Evolutionary conservation across 2,888 invertebrate species (phyloP).

Genomic region (Dynastes tityus): DNA sequence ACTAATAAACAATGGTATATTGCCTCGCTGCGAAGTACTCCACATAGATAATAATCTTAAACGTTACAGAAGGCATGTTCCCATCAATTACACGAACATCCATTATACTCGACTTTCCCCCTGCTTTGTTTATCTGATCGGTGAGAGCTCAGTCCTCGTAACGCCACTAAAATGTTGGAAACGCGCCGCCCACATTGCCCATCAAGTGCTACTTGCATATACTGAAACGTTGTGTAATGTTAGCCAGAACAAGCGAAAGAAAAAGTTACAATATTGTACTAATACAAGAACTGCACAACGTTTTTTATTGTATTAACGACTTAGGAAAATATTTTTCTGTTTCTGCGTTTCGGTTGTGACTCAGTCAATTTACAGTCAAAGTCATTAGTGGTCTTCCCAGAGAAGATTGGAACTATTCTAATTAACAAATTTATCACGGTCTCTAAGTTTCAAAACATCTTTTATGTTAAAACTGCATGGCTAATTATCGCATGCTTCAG

Average conservation of each 20-base stretch:
- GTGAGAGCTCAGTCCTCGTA: slow-evolving; percentile 7
- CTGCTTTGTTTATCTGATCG: slow-evolving; percentile 36
- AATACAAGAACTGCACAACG: too few species aligned
- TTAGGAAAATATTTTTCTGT: too few species aligned
- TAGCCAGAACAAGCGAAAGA: slow-evolving; percentile 12
- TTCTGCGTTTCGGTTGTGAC: too few species aligned
- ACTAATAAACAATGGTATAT: slow-evolving; percentile 40
- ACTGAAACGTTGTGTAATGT: slow-evolving; percentile 17
- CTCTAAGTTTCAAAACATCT: too few species aligned
- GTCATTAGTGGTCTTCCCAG: too few species aligned
- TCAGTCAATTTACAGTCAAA: too few species aligned
- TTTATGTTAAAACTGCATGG: too few species aligned
- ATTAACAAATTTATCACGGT: too few species aligned
- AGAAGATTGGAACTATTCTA: too few species aligned
- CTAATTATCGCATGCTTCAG: too few species aligned
- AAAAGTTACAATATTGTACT: slow-evolving; percentile 1
- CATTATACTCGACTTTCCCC: slow-evolving; percentile 31
- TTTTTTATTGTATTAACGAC: too few species aligned
- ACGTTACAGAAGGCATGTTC: slow-evolving; percentile 26
- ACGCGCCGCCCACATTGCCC: slow-evolving; percentile 5
- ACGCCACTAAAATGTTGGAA: not conserved
- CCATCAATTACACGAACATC: slow-evolving; percentile 35
- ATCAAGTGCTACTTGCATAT: not conserved
- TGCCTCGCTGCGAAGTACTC: not conserved
- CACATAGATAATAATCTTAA: slow-evolving; percentile 39